Evolutionary conservation across 53 echinoderm and acorn worm species (phyloP).

Genomic region (Henricia sp.): DNA sequence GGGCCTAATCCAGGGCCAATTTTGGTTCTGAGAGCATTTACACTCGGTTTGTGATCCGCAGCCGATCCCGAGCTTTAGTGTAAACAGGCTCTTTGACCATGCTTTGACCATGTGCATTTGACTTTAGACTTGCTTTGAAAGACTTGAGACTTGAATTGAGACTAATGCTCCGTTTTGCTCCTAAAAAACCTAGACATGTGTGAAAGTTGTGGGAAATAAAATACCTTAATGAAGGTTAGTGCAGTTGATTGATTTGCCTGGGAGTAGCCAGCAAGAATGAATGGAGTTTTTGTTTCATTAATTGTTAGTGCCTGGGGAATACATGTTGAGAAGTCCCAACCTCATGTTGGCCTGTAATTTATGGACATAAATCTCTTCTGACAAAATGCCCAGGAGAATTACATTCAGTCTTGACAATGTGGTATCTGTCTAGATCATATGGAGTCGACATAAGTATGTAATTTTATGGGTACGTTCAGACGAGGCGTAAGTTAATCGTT

Average conservation of each 20-base stretch:
- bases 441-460: no score
- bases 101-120: neutral
- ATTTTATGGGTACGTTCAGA: no score
- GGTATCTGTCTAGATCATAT: neutral
- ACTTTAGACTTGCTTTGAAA: no score
- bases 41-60: no score
- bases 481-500: no score
- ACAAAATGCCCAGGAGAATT: neutral
- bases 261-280: conserved; percentile 1
- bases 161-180: neutral
- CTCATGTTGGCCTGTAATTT: conserved; percentile 5
- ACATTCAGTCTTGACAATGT: neutral
- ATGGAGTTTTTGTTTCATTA: neutral
- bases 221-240: neutral
- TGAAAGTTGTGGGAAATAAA: neutral
- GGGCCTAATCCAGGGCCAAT: no score
- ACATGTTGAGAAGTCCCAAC: neutral
- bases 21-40: no score
- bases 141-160: no score
- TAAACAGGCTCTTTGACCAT: neutral
- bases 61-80: no score
- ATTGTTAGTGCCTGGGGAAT: neutral
- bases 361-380: neutral
- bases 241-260: neutral
- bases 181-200: neutral